Percentiles rank a stretch among this genome's conserved stretches.
These are phyloP conservation scores for Oligia latruncula DNA, from an alignment of 2,888 invertebrate species.

Conservation along the genomic window DNA sequence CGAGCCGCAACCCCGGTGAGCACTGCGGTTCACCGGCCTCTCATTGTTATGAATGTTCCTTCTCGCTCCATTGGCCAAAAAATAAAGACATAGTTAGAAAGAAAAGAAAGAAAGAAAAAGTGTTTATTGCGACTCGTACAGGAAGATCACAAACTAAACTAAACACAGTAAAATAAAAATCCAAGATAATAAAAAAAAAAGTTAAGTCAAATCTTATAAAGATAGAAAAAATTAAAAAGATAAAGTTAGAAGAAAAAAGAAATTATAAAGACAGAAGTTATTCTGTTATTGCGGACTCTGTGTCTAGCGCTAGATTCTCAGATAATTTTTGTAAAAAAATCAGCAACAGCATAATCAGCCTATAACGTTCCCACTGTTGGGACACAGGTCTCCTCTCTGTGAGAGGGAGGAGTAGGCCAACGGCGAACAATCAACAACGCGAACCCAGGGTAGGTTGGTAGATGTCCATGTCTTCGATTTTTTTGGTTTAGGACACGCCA, in stretches of 20 bases:
- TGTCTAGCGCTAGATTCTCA: neutral
- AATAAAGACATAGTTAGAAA: neutral
- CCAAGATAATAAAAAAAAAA: no score
- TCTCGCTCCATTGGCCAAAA: constrained; percentile 9
- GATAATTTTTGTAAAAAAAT: neutral
- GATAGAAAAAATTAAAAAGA: no score
- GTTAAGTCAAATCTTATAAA: neutral
- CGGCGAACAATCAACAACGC: neutral
- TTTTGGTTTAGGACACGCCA: neutral
- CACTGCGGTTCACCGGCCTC: constrained; percentile 28
- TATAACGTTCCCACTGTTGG: neutral
- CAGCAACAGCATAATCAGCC: neutral
- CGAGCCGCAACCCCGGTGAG: constrained; percentile 37
- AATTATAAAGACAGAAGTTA: no score
- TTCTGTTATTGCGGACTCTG: no score
- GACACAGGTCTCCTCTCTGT: neutral
- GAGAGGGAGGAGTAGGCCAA: neutral
- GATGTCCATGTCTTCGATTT: neutral
- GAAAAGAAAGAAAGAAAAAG: no score
- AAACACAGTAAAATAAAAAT: no score
- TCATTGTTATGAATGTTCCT: constrained; percentile 24
- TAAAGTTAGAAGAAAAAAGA: no score
- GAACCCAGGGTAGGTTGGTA: neutral
- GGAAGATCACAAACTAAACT: no score
- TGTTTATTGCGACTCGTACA: no score